Percentiles rank a stretch among this genome's conserved stretches.
Conservation (phyloP, 2,888 invertebrate genomes). For the Oscheius sp. region DNA sequence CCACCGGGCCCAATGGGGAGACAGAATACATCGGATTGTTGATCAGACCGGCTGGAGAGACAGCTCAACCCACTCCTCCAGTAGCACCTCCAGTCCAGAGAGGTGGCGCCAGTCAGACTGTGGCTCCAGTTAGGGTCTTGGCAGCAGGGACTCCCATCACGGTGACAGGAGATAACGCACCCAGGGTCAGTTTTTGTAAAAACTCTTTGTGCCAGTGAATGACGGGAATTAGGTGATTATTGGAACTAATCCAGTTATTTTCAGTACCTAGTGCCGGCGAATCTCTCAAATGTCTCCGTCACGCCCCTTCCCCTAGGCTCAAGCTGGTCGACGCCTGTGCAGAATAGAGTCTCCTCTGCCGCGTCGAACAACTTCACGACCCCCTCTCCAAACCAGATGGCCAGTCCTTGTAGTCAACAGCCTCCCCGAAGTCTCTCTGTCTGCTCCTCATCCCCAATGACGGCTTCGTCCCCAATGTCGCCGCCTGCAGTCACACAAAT, state of each 20-base stretch:
- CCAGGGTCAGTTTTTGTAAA: constrained; percentile 22
- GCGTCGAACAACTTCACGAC: constrained; percentile 8
- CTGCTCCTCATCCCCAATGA: constrained; percentile 34
- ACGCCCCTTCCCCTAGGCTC: constrained; percentile 9
- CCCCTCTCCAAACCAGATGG: constrained; percentile 7
- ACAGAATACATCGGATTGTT: constrained; percentile 41
- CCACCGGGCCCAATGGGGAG: constrained; percentile 33
- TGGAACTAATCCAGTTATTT: neutral
- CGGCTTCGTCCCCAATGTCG: constrained; percentile 37
- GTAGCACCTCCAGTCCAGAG: constrained; percentile 2
- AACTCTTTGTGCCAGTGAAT: neutral
- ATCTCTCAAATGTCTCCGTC: constrained; percentile 27
- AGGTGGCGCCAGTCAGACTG: neutral
- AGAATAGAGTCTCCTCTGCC: neutral
- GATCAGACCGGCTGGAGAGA: constrained; percentile 39
- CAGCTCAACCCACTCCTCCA: neutral
- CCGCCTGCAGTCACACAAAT: constrained; percentile 17
- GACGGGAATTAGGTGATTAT: neutral
- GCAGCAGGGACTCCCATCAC: constrained; percentile 33
- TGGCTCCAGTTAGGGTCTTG: constrained; percentile 10
- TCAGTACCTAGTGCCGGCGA: constrained; percentile 37
- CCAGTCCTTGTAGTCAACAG: constrained; percentile 25
- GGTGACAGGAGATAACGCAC: constrained; percentile 34
- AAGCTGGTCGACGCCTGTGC: constrained; percentile 12
- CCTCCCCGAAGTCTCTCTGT: constrained; percentile 36